These are phyloP conservation scores for Elaphurus davidianus DNA, from an alignment of 2,113 vertebrate genomes.

Conservation along the genomic window DNA sequence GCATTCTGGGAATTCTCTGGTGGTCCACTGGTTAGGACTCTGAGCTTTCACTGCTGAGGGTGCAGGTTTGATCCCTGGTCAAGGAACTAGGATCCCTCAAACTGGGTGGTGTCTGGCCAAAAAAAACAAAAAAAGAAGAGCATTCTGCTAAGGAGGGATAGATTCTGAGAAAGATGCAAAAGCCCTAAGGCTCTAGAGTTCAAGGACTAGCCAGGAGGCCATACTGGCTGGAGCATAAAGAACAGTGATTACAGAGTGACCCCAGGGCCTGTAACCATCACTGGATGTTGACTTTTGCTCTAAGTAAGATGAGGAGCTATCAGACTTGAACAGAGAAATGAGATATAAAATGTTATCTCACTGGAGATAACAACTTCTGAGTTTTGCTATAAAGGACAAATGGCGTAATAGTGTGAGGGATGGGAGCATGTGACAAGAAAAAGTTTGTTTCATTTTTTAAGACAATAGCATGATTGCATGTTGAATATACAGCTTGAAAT, in stretches of 20 bases:
- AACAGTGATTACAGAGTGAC: background rate
- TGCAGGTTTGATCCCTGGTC: background rate
- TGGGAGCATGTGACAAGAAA: background rate
- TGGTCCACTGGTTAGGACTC: background rate
- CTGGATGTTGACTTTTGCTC: background rate
- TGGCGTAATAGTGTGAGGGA: background rate
- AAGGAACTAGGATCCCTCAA: background rate
- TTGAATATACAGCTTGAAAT: background rate
- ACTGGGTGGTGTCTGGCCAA: background rate
- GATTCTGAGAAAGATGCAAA: background rate
- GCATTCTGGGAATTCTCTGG: background rate
- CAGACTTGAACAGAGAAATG: background rate
- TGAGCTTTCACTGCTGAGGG: background rate
- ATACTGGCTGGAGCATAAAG: background rate
- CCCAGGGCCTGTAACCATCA: background rate
- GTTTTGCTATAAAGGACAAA: background rate
- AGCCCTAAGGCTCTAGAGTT: background rate
- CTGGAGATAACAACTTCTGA: background rate
- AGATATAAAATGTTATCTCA: background rate
- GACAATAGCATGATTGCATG: background rate
- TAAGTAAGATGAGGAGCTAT: background rate
- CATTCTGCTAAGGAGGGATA: background rate
- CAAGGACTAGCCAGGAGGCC: background rate
- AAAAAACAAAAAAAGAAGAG: background rate
- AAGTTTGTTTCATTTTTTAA: background rate